Evolutionary conservation across 2,113 vertebrate genomes (phyloP).

Genomic region (Megatriorchis doriae): DNA sequence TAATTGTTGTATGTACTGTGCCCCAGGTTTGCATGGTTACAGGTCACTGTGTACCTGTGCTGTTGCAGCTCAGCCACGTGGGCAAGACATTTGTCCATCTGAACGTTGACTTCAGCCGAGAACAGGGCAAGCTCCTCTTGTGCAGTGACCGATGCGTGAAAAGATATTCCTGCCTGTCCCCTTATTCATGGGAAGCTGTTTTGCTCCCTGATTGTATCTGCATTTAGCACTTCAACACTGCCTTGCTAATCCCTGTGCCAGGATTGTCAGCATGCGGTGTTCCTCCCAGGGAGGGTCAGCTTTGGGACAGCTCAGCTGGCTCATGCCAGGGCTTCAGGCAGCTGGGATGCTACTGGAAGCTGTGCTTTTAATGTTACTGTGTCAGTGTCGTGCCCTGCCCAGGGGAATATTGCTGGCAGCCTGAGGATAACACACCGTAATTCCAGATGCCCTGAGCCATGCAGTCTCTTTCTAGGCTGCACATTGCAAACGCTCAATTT

Average conservation of each 20-base stretch:
- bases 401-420: neutral
- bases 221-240: neutral
- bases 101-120: neutral
- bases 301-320: neutral
- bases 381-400: neutral
- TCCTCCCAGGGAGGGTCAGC: neutral
- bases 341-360: neutral
- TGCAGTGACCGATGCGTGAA: neutral
- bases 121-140: neutral
- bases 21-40: neutral
- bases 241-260: neutral
- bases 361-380: constrained; percentile 1
- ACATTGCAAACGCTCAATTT: neutral
- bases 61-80: neutral
- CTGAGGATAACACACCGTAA: neutral
- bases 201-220: neutral
- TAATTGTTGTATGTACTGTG: neutral
- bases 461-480: neutral
- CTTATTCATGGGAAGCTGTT: neutral
- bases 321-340: neutral
- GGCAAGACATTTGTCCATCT: neutral
- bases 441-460: neutral
- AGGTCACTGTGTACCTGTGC: neutral
- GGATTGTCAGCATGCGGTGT: neutral
- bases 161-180: neutral